These are phyloP conservation scores for Willisornis vidua DNA, from an alignment of 2,113 vertebrate species.

Conservation along the genomic window DNA sequence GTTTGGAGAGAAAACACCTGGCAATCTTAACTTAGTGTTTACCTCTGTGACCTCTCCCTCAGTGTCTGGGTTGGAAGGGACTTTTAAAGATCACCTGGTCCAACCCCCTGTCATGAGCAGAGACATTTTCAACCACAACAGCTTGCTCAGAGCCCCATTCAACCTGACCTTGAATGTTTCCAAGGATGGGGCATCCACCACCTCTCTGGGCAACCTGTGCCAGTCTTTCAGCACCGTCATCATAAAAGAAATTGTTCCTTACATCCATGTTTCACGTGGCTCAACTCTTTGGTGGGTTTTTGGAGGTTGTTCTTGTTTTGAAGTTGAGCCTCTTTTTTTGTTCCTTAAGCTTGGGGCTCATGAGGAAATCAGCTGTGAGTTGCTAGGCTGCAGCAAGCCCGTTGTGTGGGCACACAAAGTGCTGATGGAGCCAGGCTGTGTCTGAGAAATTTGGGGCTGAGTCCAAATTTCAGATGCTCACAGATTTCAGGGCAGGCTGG, in stretches of 20 bases:
- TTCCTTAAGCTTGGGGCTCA: background rate
- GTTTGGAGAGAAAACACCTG: background rate
- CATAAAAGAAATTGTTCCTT: background rate
- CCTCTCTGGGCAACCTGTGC: background rate
- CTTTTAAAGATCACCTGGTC: background rate
- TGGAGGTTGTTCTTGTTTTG: background rate
- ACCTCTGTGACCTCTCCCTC: background rate
- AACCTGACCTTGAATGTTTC: background rate
- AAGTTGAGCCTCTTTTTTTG: constrained; percentile 32
- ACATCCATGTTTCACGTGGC: rapidly evolving
- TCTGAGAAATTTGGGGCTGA: constrained; percentile 25
- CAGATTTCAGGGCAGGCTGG: background rate
- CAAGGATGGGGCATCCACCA: background rate
- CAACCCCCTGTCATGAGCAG: rapidly evolving
- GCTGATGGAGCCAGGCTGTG: background rate
- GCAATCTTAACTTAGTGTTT: background rate
- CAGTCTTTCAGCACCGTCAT: background rate
- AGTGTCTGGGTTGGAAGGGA: background rate
- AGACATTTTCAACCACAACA: background rate
- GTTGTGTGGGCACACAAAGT: background rate
- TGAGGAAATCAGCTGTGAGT: constrained; percentile 23
- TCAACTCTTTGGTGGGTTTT: background rate
- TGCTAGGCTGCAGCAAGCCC: constrained; percentile 48
- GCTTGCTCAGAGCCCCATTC: background rate
- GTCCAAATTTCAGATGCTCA: constrained; percentile 31